Conservation (phyloP, 2,797 vertebrate species). For the Astyanax mexicanus region DNA sequence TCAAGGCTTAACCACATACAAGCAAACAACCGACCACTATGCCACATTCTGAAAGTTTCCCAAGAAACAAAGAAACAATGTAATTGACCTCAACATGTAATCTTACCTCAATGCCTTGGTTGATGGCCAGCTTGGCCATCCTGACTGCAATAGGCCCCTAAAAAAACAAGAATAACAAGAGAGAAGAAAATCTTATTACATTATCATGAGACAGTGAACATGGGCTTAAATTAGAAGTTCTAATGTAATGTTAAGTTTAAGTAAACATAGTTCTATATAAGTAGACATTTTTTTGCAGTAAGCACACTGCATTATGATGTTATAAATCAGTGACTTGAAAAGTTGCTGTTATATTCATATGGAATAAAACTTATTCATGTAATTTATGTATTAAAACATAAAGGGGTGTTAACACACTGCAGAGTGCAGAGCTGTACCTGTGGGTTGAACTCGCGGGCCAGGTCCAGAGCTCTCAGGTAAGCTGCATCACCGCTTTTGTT, state of each 20-base stretch:
- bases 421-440: conserved; percentile 79
- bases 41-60: neutral
- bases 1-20: neutral
- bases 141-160: conserved; percentile 96
- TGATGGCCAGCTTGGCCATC: conserved; percentile 97
- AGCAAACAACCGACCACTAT: neutral
- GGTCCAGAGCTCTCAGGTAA: conserved; percentile 88
- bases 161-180: conserved; percentile 32
- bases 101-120: conserved; percentile 96
- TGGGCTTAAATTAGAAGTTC: no score
- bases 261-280: no score
- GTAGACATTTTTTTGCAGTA: no score
- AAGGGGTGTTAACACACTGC: neutral
- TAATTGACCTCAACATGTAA: neutral
- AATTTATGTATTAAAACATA: no score
- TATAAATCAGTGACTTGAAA: no score
- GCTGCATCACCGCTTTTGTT: conserved; percentile 91
- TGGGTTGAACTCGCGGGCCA: conserved; percentile 92
- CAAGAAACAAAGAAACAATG: neutral
- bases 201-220: neutral
- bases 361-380: no score
- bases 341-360: no score
- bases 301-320: no score
- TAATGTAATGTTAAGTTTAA: no score
- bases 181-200: no score